Percentiles rank a stretch among this genome's conserved stretches.
Evolutionary conservation across 2,888 invertebrate genomes (phyloP).

Genomic region (Drosophila macrothrix): DNA sequence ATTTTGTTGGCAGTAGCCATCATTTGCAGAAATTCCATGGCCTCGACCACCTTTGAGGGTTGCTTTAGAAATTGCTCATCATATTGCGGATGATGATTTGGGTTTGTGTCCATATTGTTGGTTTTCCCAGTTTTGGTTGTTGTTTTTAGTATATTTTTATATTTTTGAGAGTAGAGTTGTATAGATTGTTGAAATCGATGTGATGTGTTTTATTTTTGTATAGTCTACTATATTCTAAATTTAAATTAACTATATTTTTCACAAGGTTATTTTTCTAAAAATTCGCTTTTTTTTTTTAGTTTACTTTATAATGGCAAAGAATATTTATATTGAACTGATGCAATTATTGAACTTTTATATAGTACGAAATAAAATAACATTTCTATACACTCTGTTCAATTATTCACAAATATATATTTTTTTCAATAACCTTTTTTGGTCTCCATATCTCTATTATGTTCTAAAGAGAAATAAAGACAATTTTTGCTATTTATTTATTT

Average conservation of each 20-base stretch:
- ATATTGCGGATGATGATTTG: constrained; percentile 17
- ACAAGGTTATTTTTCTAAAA: neutral
- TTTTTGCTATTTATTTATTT: too few species aligned
- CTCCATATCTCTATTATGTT: neutral
- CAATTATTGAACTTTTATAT: neutral
- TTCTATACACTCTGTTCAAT: neutral
- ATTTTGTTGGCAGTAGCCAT: constrained; percentile 35
- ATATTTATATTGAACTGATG: neutral
- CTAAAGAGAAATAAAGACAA: too few species aligned
- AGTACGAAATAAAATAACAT: fast-evolving
- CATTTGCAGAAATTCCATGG: constrained; percentile 17
- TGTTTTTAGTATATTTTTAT: neutral
- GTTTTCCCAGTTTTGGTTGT: neutral
- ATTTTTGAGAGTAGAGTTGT: neutral
- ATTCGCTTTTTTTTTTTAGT: neutral
- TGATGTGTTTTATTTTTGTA: neutral
- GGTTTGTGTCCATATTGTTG: neutral
- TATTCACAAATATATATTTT: neutral
- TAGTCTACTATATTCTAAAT: constrained; percentile 1
- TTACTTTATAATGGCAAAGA: neutral
- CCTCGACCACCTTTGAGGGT: constrained; percentile 33
- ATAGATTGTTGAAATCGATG: neutral
- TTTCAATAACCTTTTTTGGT: neutral
- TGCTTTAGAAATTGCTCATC: constrained; percentile 41
- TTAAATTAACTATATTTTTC: neutral